Conservation (phyloP, 2,113 vertebrate species). For the Vidua chalybeata region DNA sequence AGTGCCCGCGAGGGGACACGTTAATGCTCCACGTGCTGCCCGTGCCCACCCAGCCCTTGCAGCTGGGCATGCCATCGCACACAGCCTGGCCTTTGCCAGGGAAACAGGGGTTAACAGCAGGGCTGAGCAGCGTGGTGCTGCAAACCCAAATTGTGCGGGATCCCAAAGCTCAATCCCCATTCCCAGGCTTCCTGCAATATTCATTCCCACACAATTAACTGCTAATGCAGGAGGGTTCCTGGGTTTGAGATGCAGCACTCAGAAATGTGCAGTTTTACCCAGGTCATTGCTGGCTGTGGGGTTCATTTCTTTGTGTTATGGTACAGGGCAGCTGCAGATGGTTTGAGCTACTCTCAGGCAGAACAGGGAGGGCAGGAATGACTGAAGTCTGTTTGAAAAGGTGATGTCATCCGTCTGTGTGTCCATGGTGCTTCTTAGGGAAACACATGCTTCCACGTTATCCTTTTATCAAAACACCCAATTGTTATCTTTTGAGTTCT, state of each 20-base stretch:
- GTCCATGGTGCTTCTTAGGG: neutral
- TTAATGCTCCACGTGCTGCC: neutral
- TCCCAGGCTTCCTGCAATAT: neutral
- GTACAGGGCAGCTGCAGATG: neutral
- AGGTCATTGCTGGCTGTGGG: neutral
- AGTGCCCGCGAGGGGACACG: accelerated
- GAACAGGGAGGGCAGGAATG: neutral
- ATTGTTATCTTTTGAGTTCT: neutral
- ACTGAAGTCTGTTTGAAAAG: neutral
- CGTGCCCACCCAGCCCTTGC: neutral
- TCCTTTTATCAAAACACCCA: neutral
- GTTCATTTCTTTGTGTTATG: neutral
- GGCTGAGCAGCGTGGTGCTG: neutral
- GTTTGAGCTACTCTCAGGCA: neutral
- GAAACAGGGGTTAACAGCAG: neutral
- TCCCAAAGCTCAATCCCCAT: neutral
- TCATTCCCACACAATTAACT: neutral
- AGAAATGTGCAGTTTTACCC: neutral
- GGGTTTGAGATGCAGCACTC: neutral
- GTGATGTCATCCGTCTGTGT: neutral
- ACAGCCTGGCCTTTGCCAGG: neutral
- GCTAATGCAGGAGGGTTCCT: neutral
- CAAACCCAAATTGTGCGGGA: neutral
- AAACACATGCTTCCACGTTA: neutral
- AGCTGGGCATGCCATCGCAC: neutral